Evolutionary conservation across 2,113 vertebrate genomes (phyloP).

Genomic region (Heterotis niloticus): DNA sequence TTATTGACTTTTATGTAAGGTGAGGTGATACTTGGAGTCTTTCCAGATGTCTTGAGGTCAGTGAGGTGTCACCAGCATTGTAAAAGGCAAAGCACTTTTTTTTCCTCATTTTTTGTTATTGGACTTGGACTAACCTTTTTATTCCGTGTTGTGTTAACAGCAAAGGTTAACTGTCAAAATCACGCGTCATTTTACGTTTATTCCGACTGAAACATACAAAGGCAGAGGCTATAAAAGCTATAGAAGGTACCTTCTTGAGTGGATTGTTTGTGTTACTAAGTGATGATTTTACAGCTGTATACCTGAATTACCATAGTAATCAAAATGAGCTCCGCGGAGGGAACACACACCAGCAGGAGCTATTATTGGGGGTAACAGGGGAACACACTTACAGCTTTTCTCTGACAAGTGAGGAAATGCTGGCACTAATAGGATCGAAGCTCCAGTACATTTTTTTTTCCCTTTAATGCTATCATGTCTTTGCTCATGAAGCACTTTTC

Average conservation of each 20-base stretch:
- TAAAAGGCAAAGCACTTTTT: too few relatives aligned
- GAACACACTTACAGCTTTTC: conserved; percentile 51
- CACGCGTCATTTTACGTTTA: neutral
- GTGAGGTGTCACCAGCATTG: too few relatives aligned
- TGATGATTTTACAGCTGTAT: conserved; percentile 51
- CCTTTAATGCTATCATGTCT: neutral
- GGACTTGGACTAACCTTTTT: too few relatives aligned
- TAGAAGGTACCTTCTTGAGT: neutral
- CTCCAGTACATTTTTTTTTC: neutral
- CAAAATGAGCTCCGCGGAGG: conserved; percentile 50
- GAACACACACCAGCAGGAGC: too few relatives aligned
- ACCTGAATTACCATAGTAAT: conserved; percentile 64
- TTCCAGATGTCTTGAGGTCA: too few relatives aligned
- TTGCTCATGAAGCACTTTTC: neutral
- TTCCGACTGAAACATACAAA: neutral
- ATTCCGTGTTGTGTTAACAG: neutral
- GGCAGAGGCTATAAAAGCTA: neutral
- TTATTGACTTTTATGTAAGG: too few relatives aligned
- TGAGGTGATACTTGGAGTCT: too few relatives aligned
- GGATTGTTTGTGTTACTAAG: conserved; percentile 27
- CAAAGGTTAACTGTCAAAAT: neutral
- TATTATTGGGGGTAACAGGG: too few relatives aligned
- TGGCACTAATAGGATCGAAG: conserved; percentile 51
- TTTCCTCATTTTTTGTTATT: too few relatives aligned
- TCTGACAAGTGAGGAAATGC: conserved; percentile 26